Conservation (phyloP, 2,113 vertebrate species). For the Neodon shergylaensis region DNA sequence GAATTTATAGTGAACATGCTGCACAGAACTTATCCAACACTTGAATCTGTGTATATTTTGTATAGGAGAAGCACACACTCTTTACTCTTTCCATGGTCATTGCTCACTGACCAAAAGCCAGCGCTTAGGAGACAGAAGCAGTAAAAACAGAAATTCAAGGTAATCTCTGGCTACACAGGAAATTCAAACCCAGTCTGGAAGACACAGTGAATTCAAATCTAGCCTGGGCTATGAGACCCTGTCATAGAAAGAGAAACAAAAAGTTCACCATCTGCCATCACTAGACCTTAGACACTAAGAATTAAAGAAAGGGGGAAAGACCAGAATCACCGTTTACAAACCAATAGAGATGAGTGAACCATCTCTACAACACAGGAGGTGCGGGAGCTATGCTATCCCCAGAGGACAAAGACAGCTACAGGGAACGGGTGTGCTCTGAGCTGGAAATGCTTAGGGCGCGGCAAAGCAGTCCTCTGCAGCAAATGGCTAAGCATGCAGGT, state of each 20-base stretch:
- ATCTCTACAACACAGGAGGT: neutral
- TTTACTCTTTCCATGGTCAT: neutral
- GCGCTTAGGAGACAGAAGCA: neutral
- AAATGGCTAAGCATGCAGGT: neutral
- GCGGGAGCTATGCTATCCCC: neutral
- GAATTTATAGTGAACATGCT: neutral
- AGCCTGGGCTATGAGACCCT: neutral
- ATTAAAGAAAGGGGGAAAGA: neutral
- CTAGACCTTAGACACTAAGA: neutral
- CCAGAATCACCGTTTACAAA: neutral
- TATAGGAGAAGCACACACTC: neutral
- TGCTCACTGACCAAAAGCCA: constrained; percentile 3
- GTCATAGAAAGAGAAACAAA: neutral
- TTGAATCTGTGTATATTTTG: neutral
- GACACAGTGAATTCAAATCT: neutral
- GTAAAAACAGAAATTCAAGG: neutral
- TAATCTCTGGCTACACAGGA: neutral
- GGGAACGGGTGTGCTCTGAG: neutral
- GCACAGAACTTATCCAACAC: neutral
- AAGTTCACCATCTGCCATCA: neutral
- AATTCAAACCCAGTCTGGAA: neutral
- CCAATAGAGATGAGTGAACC: neutral
- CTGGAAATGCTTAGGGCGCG: neutral
- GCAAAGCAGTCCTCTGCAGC: neutral
- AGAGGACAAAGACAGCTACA: neutral